These are phyloP conservation scores for Cyclophora albipunctata DNA, from an alignment of 2,888 invertebrate species.

Conservation along the genomic window DNA sequence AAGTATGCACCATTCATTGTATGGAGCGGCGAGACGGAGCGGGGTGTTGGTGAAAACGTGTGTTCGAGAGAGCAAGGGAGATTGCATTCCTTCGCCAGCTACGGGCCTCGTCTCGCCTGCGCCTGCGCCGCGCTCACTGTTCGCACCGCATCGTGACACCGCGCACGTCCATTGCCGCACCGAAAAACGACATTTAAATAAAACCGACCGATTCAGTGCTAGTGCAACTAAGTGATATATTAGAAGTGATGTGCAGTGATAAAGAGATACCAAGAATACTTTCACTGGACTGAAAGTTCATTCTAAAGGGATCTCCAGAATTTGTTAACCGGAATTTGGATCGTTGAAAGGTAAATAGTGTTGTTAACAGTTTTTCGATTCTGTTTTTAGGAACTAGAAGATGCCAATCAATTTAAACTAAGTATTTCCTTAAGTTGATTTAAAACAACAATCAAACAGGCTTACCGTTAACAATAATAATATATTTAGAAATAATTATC, in stretches of 20 bases:
- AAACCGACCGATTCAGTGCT: slow-evolving; percentile 24
- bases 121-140: slow-evolving; percentile 29
- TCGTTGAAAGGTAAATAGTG: slow-evolving; percentile 46
- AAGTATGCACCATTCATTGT: slow-evolving; percentile 61
- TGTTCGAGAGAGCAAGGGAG: slow-evolving; percentile 64
- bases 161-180: slow-evolving; percentile 41
- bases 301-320: slow-evolving; percentile 66
- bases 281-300: slow-evolving; percentile 75
- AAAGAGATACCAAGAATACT: slow-evolving; percentile 69
- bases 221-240: slow-evolving; percentile 31
- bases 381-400: no score
- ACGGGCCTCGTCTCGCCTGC: slow-evolving; percentile 14
- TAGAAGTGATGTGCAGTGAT: slow-evolving; percentile 40
- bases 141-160: slow-evolving; percentile 34
- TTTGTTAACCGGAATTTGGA: slow-evolving; percentile 40
- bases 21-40: slow-evolving; percentile 51
- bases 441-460: no score
- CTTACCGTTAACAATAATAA: no score
- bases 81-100: slow-evolving; percentile 54
- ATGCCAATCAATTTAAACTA: no score
- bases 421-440: no score
- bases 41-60: slow-evolving; percentile 46
- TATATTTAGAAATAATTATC: no score
- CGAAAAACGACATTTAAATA: slow-evolving; percentile 29
- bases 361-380: no score